Evolutionary conservation across 2,888 invertebrate genomes (phyloP), one percentile per base, ranked within the genome.

Genomic region (Neocrepidodera transversa): DNA sequence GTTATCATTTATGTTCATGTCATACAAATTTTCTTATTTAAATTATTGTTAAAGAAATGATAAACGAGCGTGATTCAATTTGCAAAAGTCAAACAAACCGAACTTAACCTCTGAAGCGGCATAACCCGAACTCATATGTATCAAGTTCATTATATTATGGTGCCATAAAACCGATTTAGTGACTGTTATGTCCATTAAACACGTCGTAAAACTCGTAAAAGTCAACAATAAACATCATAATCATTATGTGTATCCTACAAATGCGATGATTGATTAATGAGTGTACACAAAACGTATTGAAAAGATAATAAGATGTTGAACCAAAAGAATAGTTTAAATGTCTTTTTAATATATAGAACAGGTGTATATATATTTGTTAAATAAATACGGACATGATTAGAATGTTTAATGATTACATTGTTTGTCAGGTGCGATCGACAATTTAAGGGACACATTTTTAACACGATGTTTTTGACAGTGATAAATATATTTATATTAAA

Each of bases 171-270:
- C 75, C 74, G 68, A 74, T 73, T 73, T 71, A 70, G 71, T 74
- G 77, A 76, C 77, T 73, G 74, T 77, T 76, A 77, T 77, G 76
- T 69, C 75, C 75, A 76, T 76, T 78, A 75, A 77, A 77, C 78
- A 77, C 75, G 69, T 78, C 77, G 76, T 76, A 73, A 74, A 76
- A 73, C 70, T 72, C 73, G 68, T 74, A 76, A 78, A 77, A 77
- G 76, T 77, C 76, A 77, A 74, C 73, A 71, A 70, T 70, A 54
- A 75, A 75, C 74, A 76, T 75, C 72, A 74, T 74, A 76, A 76
- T 76, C 74, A 67, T 67, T 68, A 64, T 69, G 69, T 73, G 72
- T 59, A 50, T 63, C 38, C 49, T 38, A 45, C 56, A 76, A 71
- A 64, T 66, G 60, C 63, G 63, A 65, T 67, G 62, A 64, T 42